Evolutionary conservation across 30 jellyfish, hydroid and myxozoan genomes (phyloP).

Genomic region (Hydractinia echinata): DNA sequence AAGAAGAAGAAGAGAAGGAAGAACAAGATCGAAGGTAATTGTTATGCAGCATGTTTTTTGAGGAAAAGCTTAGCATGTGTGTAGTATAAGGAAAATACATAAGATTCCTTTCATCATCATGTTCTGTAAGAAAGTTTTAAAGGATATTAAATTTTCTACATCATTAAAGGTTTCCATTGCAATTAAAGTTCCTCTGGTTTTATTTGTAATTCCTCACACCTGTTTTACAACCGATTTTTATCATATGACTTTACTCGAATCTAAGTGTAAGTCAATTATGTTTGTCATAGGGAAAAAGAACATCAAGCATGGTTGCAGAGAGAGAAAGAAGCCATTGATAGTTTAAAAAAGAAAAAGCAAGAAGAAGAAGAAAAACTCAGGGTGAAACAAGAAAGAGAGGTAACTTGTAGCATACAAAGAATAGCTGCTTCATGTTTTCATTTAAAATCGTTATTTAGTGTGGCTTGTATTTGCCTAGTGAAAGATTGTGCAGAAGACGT

Average conservation of each 20-base stretch:
- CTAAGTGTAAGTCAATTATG: not conserved
- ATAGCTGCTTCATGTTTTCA: not conserved
- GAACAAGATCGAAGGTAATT: conserved; percentile 9
- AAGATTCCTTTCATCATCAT: too few relatives aligned
- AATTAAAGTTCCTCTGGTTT: too few relatives aligned
- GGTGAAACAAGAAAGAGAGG: conserved; percentile 79
- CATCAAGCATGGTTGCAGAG: conserved; percentile 79
- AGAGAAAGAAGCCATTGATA: conserved; percentile 63
- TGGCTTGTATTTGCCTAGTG: too few relatives aligned
- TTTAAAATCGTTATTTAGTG: too few relatives aligned
- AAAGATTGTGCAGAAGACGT: too few relatives aligned
- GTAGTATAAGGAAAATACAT: too few relatives aligned
- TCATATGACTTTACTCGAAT: too few relatives aligned
- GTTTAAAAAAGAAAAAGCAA: conserved; percentile 35
- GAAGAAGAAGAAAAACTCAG: conserved; percentile 70
- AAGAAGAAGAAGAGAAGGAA: conserved; percentile 51
- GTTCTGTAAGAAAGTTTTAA: too few relatives aligned
- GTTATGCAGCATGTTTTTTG: not conserved
- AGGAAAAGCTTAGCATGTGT: not conserved
- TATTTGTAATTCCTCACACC: too few relatives aligned
- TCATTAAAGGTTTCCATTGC: too few relatives aligned
- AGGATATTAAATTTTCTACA: too few relatives aligned
- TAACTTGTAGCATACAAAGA: conserved; percentile 15
- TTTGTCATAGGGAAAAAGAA: conserved; percentile 51
- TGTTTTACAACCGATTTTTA: too few relatives aligned